These are phyloP conservation scores for Euspilapteryx auroguttella DNA, from an alignment of 2,888 invertebrate species.

Conservation along the genomic window DNA sequence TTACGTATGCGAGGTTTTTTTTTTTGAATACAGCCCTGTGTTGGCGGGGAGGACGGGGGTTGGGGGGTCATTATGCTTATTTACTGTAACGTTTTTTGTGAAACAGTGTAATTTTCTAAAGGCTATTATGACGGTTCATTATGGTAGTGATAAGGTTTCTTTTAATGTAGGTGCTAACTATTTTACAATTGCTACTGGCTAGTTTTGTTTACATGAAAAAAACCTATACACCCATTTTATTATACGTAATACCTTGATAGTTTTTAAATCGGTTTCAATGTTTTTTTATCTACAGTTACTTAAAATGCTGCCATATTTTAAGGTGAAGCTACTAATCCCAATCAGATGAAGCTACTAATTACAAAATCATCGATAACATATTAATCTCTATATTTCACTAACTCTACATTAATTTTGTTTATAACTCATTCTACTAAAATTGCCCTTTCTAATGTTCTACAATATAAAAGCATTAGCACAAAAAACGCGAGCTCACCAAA, in stretches of 20 bases:
- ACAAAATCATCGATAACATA: too few species aligned
- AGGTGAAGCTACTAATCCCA: too few species aligned
- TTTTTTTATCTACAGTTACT: background rate
- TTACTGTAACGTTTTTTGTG: background rate
- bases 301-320: too few species aligned
- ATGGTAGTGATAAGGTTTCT: background rate
- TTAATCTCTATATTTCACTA: too few species aligned
- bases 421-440: too few species aligned
- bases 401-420: too few species aligned
- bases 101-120: background rate
- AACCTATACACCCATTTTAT: too few species aligned
- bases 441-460: too few species aligned
- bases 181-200: too few species aligned
- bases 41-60: background rate
- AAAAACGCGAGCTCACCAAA: slow-evolving; percentile 9
- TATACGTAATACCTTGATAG: background rate
- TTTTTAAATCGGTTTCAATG: background rate
- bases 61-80: slow-evolving; percentile 2
- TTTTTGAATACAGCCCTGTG: background rate
- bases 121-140: background rate
- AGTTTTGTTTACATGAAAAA: too few species aligned
- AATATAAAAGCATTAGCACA: slow-evolving; percentile 11
- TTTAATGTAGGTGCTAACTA: too few species aligned
- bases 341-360: too few species aligned
- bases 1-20: slow-evolving; percentile 2